Base-by-base conservation (phyloP, 2,797 vertebrate species). In the Decapterus maruadsi region DNA sequence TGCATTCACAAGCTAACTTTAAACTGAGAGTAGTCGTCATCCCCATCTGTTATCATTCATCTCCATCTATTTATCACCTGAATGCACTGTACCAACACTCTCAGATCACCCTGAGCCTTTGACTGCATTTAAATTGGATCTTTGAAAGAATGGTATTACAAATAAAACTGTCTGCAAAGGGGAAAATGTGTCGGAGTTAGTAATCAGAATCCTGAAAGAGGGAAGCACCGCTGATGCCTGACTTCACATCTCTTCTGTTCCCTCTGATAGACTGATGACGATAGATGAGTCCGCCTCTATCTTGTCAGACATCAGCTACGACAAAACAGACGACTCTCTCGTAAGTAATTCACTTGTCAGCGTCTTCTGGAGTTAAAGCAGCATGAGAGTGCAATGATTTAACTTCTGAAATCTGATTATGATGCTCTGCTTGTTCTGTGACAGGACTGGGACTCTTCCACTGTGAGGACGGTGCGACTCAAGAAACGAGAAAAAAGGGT, bases 271-370 rank as follows among this genome's bases (percentile, higher is more conserved):
- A 87, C 88, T 99, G 84, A 94, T 95, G 71, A 99, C 95, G 34
- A 99, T 99, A 89, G 98, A 99, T 76, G 98, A 99, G 94, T 98
- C 98, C 0, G 96, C 92, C 63, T 99, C 98, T 55, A 96, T 98
- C 90, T 90, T 98, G 93, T 99, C 98, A 20, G 98, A 99, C 91
- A 99, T 98, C 94, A 99, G 98, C 94, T 99, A 97, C 86, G 98
- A 99, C 93, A 98, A 98, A 95, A 97, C 97, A 0, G 97, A 99
- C 77, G 98, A 99, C 87, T 99, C 98, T 4, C 84, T 98, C 89
- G 98, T 99, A 96, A 92, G 93, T 77, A 1, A 9, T 63, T 75
- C 12, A 1, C 22, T 59, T 55, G 72, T 59, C 14, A 45, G 16
- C 42, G 1, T 61, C 4, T 17, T 38, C 1, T 14, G 16, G 7